These are phyloP conservation scores for Lepidochitona cinerea DNA, from an alignment of 2,888 invertebrate genomes.

Conservation along the genomic window DNA sequence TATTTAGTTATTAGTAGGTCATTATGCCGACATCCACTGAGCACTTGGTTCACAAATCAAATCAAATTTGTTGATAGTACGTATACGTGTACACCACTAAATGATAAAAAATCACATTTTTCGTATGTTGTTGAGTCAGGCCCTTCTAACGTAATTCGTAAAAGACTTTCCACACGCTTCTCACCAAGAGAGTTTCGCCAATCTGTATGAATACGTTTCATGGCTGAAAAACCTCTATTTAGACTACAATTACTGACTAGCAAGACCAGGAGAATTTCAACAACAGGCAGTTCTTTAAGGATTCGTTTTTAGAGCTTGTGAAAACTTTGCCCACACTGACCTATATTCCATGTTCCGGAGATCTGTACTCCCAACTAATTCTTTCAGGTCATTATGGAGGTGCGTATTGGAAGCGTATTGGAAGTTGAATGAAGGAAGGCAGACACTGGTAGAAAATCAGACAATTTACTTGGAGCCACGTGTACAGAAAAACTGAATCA, in stretches of 20 bases:
- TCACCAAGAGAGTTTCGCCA: background rate
- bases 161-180: background rate
- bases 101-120: no score
- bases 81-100: no score
- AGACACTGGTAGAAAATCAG: no score
- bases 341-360: background rate
- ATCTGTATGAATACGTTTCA: background rate
- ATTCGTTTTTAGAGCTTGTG: background rate
- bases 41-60: no score
- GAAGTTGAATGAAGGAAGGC: no score
- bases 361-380: background rate
- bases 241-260: background rate
- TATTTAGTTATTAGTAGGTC: no score
- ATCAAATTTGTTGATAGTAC: no score
- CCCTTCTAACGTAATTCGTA: background rate
- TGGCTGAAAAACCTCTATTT: background rate
- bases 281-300: background rate
- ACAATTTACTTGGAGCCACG: no score
- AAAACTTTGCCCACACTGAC: background rate
- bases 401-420: no score
- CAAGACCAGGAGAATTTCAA: background rate
- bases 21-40: no score
- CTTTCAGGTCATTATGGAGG: background rate
- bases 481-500: no score
- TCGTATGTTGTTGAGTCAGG: background rate